Percentiles rank a stretch among this genome's conserved stretches.
These are phyloP conservation scores for Notodonta dromedarius DNA, from an alignment of 2,888 invertebrate genomes.

Conservation along the genomic window DNA sequence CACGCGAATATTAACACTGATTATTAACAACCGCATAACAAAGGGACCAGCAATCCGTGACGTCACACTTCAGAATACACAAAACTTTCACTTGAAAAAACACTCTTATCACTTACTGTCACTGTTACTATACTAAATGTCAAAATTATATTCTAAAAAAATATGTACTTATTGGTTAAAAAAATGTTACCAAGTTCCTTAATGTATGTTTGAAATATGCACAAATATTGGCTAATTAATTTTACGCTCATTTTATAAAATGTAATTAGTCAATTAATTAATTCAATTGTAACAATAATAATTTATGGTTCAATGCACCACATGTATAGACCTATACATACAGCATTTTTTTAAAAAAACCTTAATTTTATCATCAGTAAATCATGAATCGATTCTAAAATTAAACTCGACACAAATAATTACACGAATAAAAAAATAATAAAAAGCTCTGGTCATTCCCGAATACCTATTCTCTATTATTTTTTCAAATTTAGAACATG, in stretches of 20 bases:
- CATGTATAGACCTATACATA: too few species aligned
- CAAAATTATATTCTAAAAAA: too few species aligned
- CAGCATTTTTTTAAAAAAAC: too few species aligned
- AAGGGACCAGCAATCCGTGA: slow-evolving; percentile 48
- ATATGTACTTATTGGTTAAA: too few species aligned
- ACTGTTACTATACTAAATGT: slow-evolving; percentile 14
- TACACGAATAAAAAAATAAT: neutral
- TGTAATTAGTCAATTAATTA: too few species aligned
- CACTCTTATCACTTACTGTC: slow-evolving; percentile 10
- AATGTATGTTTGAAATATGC: too few species aligned
- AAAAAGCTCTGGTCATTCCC: neutral
- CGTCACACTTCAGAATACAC: slow-evolving; percentile 45
- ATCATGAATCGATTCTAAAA: neutral
- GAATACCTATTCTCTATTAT: neutral
- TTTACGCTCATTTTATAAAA: too few species aligned
- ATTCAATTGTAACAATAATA: too few species aligned
- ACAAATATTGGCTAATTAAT: too few species aligned
- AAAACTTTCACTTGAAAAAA: slow-evolving; percentile 31
- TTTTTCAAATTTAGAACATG: slow-evolving; percentile 38
- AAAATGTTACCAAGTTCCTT: too few species aligned
- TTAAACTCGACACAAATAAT: neutral
- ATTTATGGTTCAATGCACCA: too few species aligned
- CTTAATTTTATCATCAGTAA: neutral
- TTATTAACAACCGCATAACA: slow-evolving; percentile 45
- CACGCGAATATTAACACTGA: slow-evolving; percentile 36